phyloP scores from a whole-genome alignment of 1,140 invertebrate species.

The Drosophila bifasciata region DNA sequence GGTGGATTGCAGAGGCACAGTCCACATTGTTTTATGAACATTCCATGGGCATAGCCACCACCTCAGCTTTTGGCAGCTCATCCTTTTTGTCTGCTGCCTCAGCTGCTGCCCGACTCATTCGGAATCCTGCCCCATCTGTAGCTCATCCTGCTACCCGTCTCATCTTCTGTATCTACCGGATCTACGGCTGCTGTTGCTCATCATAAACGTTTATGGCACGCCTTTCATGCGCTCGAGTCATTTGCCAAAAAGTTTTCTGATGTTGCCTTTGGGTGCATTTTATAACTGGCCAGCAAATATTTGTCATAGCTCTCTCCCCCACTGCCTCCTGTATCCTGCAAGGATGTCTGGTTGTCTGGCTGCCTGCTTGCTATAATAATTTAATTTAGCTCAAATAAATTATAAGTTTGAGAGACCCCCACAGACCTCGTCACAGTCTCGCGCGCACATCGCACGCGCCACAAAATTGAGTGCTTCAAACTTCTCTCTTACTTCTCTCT shows the following conservation, averaged over 20 bases:
- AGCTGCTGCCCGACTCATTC: not conserved
- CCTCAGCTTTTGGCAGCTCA: no score
- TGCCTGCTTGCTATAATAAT: conserved; percentile 63
- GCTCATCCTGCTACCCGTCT: not conserved
- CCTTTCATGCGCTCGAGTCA: conserved; percentile 66
- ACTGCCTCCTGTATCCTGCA: not conserved
- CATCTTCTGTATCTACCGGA: conserved; percentile 5
- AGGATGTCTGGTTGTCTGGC: conserved; percentile 20
- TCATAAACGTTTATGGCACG: conserved; percentile 63
- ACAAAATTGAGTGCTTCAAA: conserved; percentile 75
- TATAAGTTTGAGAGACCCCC: conserved; percentile 47
- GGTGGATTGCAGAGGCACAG: conserved; percentile 1
- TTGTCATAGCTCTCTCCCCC: conserved; percentile 43
- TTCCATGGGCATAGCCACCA: conserved; percentile 22
- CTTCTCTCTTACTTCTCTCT: conserved; percentile 25
- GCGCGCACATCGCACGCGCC: conserved; percentile 55
- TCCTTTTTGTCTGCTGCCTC: not conserved
- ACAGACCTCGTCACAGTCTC: conserved; percentile 59
- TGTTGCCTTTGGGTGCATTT: conserved; percentile 78
- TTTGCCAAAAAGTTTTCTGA: conserved; percentile 69
- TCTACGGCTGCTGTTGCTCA: conserved; percentile 19
- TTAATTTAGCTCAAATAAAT: conserved; percentile 80
- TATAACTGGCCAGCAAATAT: conserved; percentile 77
- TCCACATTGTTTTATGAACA: conserved; percentile 59
- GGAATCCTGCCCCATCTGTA: no score